Base-by-base conservation (phyloP, 2,113 vertebrate species). In the Cynoglossus semilaevis region DNA sequence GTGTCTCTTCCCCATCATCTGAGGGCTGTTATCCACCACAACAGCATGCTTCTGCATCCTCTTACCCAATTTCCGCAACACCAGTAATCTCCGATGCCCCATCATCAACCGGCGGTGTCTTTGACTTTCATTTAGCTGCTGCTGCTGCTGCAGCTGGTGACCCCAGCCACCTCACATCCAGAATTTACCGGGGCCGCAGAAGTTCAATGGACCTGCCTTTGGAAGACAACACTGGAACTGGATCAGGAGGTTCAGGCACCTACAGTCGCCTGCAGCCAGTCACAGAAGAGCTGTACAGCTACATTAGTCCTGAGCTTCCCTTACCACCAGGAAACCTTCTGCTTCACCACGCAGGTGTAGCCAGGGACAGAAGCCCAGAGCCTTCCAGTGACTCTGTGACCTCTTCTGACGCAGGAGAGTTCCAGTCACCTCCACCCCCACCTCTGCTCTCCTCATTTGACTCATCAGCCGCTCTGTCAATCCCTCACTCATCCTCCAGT, bases 341-440 rank as follows among this genome's bases (percentile, higher is more conserved):
- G 37, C 89, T 93, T 71, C 89, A 93, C 47, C 83, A 85, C 36
- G 13, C 50, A 1, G 72, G 71, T 19, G 6, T 80, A 15, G 22
- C 84, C 68, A 76, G 89, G 45, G 91, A 95, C 89, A 91, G 91
- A 86, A 97, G 94, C 83, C 94, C 94, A 4, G 95, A 96, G 37
- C 93, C 92, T 48, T 96, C 93, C 69, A 98, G 95, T 74, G 96
- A 98, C 90, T 98, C 96, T 65, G 54, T 96, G 82, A 90, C 92
- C 70, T 99, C 94, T 74, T 98, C 95, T 29, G 95, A 98, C 35
- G 88, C 92, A 16, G 90, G 93, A 57, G 96, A 96, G 78, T 95
- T 95, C 84, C 91, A 93, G 40, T 97, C 95, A 51, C 95, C 88
- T 9, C 87, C 88, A 15, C 88, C 87, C 0, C 86, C 82, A 2